phyloP scores from a whole-genome alignment of 2,797 vertebrate species.

The Syngnathus rostellatus region DNA sequence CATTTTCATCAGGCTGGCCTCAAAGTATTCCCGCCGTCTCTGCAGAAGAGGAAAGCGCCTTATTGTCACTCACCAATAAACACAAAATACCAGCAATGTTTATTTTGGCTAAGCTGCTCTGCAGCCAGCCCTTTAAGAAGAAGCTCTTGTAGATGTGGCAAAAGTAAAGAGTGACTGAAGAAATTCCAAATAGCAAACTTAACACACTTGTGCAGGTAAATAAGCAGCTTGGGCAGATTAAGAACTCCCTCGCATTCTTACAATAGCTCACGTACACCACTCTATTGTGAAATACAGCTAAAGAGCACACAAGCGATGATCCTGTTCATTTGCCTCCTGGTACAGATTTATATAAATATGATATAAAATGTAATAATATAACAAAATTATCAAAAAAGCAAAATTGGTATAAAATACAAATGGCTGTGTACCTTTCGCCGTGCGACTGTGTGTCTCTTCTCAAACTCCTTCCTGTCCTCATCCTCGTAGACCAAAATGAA shows the following conservation, averaged over 20 bases:
- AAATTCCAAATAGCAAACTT: not conserved
- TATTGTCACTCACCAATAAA: not conserved
- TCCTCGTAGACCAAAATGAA: conserved; percentile 89
- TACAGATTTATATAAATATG: too few relatives aligned
- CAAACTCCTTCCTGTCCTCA: conserved; percentile 75
- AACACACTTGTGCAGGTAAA: not conserved
- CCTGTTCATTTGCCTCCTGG: too few relatives aligned
- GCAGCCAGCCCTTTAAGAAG: not conserved
- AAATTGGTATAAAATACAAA: not conserved
- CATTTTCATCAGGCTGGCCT: conserved; percentile 81
- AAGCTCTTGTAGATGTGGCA: not conserved
- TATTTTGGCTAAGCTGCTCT: not conserved
- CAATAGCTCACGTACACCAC: not conserved
- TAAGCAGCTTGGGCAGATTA: not conserved
- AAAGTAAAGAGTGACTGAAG: not conserved
- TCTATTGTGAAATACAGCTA: too few relatives aligned
- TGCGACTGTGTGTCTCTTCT: conserved; percentile 67
- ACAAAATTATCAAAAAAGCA: not conserved
- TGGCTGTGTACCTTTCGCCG: conserved; percentile 67
- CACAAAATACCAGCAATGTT: not conserved
- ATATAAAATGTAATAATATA: too few relatives aligned
- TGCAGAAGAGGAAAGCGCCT: conserved; percentile 40
- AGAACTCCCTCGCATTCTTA: not conserved
- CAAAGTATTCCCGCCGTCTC: conserved; percentile 80
- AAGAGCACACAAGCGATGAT: too few relatives aligned